These are phyloP conservation scores for Morone chrysops DNA, from an alignment of 2,113 vertebrate species.

Conservation along the genomic window DNA sequence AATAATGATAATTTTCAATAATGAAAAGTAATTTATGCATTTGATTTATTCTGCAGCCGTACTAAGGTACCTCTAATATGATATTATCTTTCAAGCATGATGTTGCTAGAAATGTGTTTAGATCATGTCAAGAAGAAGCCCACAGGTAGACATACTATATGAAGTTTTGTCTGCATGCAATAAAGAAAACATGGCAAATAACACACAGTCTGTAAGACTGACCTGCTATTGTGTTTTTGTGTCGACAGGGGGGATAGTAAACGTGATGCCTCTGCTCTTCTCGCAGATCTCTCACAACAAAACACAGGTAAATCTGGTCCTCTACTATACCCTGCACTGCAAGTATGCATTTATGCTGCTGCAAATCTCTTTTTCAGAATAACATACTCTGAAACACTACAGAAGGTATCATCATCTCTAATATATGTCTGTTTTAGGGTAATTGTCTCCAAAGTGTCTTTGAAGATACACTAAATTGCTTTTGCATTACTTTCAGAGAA, in stretches of 20 bases:
- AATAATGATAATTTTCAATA: no score
- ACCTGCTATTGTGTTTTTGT: constrained; percentile 30
- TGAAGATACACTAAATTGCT: not conserved
- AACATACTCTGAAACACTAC: not conserved
- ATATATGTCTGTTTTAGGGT: not conserved
- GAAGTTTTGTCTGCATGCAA: not conserved
- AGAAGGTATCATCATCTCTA: constrained; percentile 14
- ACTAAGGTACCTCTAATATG: no score
- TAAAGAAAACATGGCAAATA: not conserved
- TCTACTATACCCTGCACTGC: not conserved
- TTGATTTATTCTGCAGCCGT: no score
- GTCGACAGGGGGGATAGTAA: constrained; percentile 80
- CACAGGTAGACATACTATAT: not conserved
- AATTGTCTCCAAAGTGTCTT: constrained; percentile 10
- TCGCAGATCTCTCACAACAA: constrained; percentile 81
- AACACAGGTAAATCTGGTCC: constrained; percentile 69
- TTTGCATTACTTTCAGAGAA: not conserved
- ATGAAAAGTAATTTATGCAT: no score
- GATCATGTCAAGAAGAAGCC: not conserved
- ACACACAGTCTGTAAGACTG: not conserved
- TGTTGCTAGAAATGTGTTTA: no score
- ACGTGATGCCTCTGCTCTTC: constrained; percentile 84
- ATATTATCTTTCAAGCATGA: no score
- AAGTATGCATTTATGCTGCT: not conserved
- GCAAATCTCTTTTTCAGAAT: constrained; percentile 9